phyloP scores from a whole-genome alignment of 2,113 vertebrate species.

The Vulpes ferrilata region DNA sequence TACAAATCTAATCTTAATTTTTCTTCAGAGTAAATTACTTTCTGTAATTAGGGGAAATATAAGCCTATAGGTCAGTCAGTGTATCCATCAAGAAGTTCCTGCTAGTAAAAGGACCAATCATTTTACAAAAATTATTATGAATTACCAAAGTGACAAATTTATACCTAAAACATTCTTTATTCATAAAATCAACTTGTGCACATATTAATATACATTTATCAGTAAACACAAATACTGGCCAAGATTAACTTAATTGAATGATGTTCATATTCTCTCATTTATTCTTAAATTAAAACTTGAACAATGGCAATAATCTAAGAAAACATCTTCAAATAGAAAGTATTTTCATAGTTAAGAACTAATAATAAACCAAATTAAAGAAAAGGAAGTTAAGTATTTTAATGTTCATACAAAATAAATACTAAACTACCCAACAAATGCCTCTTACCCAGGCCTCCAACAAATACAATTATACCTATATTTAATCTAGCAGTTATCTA shows the following conservation, averaged over 20 bases:
- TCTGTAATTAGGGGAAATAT: constrained; percentile 18
- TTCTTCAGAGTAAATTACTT: constrained; percentile 17
- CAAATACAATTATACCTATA: constrained; percentile 56
- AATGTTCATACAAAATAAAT: constrained; percentile 62
- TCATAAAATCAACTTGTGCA: constrained; percentile 18
- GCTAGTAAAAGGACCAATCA: neutral
- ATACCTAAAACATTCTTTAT: neutral
- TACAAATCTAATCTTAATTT: constrained; percentile 21
- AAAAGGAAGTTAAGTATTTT: constrained; percentile 55
- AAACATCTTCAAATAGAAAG: constrained; percentile 52
- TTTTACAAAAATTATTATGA: constrained; percentile 27
- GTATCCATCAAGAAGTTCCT: constrained; percentile 18
- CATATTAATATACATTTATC: constrained; percentile 19
- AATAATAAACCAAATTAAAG: constrained; percentile 29
- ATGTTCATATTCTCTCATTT: constrained; percentile 29
- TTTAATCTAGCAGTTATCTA: constrained; percentile 59
- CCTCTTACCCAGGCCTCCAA: constrained; percentile 36
- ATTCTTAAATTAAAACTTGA: constrained; percentile 49
- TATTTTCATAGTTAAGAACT: neutral
- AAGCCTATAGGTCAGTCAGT: neutral
- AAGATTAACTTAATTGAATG: constrained; percentile 49
- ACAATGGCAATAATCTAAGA: neutral
- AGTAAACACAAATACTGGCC: constrained; percentile 1
- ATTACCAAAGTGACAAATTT: neutral
- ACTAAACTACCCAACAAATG: constrained; percentile 41